phyloP scores from a whole-genome alignment of 2,888 invertebrate species.

The Schrankia costaestrigalis region DNA sequence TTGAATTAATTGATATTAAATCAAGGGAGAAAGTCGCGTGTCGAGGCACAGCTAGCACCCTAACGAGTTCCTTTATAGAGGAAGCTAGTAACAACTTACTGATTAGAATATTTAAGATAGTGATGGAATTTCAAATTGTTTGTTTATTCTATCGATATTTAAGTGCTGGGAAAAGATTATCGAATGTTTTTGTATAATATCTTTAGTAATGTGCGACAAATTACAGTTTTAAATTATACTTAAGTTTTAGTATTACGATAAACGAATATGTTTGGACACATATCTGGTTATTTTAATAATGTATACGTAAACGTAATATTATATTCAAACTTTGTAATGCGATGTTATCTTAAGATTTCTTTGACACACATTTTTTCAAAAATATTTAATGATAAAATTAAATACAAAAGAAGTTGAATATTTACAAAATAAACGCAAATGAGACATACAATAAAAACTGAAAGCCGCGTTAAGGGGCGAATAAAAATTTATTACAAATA shows the following conservation, averaged over 20 bases:
- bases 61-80: constrained; percentile 19
- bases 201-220: not conserved
- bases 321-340: too few relatives aligned
- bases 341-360: too few relatives aligned
- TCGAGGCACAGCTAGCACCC: constrained; percentile 20
- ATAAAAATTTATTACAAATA: constrained; percentile 71
- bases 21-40: constrained; percentile 36
- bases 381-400: too few relatives aligned
- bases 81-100: not conserved
- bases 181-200: constrained; percentile 1
- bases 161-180: not conserved
- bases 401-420: constrained; percentile 18
- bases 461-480: constrained; percentile 44
- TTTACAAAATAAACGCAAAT: constrained; percentile 36
- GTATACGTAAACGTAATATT: too few relatives aligned
- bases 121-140: constrained; percentile 1
- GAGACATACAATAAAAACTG: constrained; percentile 48
- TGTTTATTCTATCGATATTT: not conserved
- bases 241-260: not conserved
- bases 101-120: constrained; percentile 2
- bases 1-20: constrained; percentile 36
- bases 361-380: too few relatives aligned
- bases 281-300: too few relatives aligned
- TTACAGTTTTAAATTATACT: not conserved
- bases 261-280: too few relatives aligned